These are phyloP conservation scores for Campoplex capitator DNA, from an alignment of 2,888 invertebrate species.

Conservation along the genomic window DNA sequence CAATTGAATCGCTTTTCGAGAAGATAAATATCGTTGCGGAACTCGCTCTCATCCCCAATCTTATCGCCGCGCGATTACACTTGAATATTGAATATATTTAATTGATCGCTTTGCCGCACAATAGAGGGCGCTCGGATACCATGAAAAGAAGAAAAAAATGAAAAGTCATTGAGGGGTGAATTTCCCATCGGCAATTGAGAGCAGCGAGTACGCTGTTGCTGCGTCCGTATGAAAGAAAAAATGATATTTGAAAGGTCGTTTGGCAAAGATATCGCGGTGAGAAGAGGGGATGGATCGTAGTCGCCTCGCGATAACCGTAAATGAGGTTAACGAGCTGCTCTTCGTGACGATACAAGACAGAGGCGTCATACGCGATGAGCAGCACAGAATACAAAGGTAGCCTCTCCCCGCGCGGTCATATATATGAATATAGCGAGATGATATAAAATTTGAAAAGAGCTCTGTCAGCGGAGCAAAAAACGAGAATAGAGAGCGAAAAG, in stretches of 20 bases:
- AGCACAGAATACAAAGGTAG: conserved; percentile 19
- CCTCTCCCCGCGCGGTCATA: background rate
- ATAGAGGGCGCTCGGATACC: no score
- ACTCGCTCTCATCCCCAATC: no score
- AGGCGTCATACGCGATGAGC: conserved; percentile 13
- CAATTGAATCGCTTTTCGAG: background rate
- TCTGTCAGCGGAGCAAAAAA: conserved; percentile 58
- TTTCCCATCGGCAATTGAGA: no score
- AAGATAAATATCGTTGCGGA: no score
- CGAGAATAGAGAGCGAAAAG: conserved; percentile 38
- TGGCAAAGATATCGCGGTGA: background rate
- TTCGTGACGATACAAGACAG: conserved; percentile 18
- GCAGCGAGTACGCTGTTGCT: no score
- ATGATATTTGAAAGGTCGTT: background rate
- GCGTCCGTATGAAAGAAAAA: background rate
- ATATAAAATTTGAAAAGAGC: conserved; percentile 29
- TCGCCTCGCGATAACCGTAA: conserved; percentile 46
- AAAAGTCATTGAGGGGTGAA: no score
- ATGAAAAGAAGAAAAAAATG: no score
- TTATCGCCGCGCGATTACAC: no score
- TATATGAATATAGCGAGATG: no score
- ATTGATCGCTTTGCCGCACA: no score
- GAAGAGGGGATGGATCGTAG: background rate
- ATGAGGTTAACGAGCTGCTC: conserved; percentile 68
- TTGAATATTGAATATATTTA: no score